Base-by-base conservation (phyloP, 2,113 vertebrate genomes). In the Rhinoptilus africanus region DNA sequence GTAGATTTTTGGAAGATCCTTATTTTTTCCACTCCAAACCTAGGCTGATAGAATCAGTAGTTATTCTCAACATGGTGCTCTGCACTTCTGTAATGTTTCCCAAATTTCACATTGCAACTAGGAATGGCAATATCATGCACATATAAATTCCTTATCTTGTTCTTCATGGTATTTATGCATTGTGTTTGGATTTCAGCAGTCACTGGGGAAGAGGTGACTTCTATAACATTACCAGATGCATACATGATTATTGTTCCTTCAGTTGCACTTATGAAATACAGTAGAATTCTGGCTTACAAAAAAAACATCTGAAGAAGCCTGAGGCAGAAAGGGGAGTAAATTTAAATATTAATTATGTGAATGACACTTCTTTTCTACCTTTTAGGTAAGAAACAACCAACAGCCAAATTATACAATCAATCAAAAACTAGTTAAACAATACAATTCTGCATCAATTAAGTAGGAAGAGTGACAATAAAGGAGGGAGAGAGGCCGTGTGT, bases 261-360 rank as follows among this genome's bases (percentile, higher is more conserved):
- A 85, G 34, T 50, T 82, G 24, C 4, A 0, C n/a, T 28, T 83
- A 54, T 2, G 4, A 83, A 88, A 67, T 54, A 75, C 0, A 0
- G n/a, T 57, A 75, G 75, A 34, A 88, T n/a, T 81, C 57, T 75
- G 14, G 28, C 32, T 89, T 71, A 75, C 18, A 74, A 50, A 72
- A 53, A 39, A 64, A 74, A 22, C 18, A 85, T 8, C 19, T 78
- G n/a, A 90, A 64, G 24, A 86, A 69, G 21, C 37, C 47, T 54
- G 14, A 91, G 34, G 8, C 41, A 90, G 37, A 75, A 8, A 66
- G 10, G 6, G 22, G 4, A 75, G 60, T 72, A 82, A 82, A 11
- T 83, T 83, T n/a, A 85, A 87, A 81, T 14, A 63, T 32, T 51
- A 75, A 54, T 85, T 88, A 83, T 8, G 9, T 60, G 43, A 88